These are phyloP conservation scores for Pristionchus maxplancki DNA, from an alignment of 2,888 invertebrate genomes.

Conservation along the genomic window DNA sequence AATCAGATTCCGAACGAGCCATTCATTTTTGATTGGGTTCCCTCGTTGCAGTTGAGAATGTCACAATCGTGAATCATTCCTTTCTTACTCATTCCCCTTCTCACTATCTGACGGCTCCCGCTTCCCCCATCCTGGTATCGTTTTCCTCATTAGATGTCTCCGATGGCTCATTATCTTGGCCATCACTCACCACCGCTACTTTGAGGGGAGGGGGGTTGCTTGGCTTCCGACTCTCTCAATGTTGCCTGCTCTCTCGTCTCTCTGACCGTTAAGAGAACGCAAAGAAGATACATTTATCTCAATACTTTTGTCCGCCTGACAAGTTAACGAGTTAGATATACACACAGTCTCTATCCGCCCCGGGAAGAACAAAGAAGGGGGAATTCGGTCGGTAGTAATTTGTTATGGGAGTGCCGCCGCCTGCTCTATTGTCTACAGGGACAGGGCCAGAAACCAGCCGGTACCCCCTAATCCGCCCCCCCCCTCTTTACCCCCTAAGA, in stretches of 20 bases:
- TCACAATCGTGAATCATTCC: no score
- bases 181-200: neutral
- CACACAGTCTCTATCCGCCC: neutral
- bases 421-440: slow-evolving; percentile 30
- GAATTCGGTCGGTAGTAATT: slow-evolving; percentile 23
- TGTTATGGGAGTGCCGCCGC: neutral
- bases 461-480: neutral
- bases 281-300: no score
- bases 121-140: neutral
- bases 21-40: no score
- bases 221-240: no score
- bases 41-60: no score
- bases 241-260: neutral
- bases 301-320: no score
- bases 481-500: neutral
- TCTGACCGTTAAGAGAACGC: neutral
- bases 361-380: neutral
- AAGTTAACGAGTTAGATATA: neutral
- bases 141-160: neutral
- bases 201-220: no score
- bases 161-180: neutral
- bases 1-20: no score
- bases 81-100: neutral
- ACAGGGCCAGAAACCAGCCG: neutral
- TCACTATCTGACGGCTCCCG: neutral